These are phyloP conservation scores for Alfaro cultratus DNA, from an alignment of 2,797 vertebrate genomes.

Conservation along the genomic window DNA sequence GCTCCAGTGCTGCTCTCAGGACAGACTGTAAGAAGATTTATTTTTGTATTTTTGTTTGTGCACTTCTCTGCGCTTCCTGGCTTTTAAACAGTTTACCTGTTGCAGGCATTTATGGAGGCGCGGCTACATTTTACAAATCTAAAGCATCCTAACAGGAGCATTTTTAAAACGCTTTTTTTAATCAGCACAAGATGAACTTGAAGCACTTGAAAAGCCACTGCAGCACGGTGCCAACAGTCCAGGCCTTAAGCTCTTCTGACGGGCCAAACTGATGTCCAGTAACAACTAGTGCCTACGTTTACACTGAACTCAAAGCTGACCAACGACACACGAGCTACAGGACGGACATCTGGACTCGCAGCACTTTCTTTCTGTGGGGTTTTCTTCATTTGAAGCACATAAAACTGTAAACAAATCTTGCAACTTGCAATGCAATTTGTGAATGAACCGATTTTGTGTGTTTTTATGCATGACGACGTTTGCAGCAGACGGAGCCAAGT, in stretches of 20 bases:
- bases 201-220: conserved; percentile 19
- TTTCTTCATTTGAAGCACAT: neutral
- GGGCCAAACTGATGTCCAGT: conserved; percentile 17
- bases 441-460: conserved; percentile 28
- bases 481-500: conserved; percentile 35
- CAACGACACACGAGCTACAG: neutral
- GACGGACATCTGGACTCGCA: neutral
- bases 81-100: neutral
- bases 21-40: neutral
- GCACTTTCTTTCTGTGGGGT: conserved; percentile 3
- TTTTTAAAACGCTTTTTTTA: conserved; percentile 6
- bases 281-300: conserved; percentile 60
- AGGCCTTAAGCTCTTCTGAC: conserved; percentile 22
- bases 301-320: conserved; percentile 27
- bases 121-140: neutral
- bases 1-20: conserved; percentile 1
- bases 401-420: conserved; percentile 28
- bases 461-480: conserved; percentile 47
- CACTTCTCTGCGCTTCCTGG: neutral
- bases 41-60: conserved; percentile 2
- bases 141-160: neutral
- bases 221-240: conserved; percentile 9
- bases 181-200: neutral
- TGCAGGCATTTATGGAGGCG: neutral
- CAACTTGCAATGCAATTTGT: conserved; percentile 50